phyloP scores from a whole-genome alignment of 2,797 vertebrate species.

The Gastrophryne carolinensis region DNA sequence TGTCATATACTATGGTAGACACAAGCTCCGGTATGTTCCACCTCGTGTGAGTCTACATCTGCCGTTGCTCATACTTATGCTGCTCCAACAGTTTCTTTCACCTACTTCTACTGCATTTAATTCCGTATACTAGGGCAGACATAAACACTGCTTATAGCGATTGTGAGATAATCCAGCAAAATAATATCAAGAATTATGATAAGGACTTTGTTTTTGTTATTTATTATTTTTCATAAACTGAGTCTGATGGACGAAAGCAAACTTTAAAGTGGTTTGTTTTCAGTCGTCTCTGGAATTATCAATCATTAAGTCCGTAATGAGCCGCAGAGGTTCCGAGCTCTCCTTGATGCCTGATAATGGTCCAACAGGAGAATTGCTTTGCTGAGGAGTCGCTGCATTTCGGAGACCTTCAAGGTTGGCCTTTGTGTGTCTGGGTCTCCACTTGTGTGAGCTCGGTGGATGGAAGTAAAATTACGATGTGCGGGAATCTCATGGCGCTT shows the following conservation, averaged over 20 bases:
- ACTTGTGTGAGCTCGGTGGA: not conserved
- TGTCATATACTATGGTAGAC: too few relatives aligned
- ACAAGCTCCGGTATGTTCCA: too few relatives aligned
- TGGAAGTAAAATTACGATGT: not conserved
- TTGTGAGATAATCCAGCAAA: too few relatives aligned
- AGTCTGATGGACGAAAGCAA: not conserved
- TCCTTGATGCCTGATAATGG: conserved; percentile 3
- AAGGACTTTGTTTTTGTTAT: not conserved
- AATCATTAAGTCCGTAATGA: conserved; percentile 7
- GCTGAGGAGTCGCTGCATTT: not conserved
- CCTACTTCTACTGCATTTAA: too few relatives aligned
- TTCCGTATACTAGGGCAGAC: too few relatives aligned
- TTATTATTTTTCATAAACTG: not conserved
- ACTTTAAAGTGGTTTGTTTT: not conserved
- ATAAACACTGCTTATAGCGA: too few relatives aligned
- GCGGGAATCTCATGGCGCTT: not conserved
- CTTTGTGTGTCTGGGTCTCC: not conserved
- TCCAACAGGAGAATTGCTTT: not conserved
- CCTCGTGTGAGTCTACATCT: too few relatives aligned
- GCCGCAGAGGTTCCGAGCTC: not conserved
- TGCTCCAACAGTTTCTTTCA: too few relatives aligned
- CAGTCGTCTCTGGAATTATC: not conserved
- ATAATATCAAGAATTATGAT: too few relatives aligned
- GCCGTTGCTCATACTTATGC: too few relatives aligned
- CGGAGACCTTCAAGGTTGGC: not conserved